These are phyloP conservation scores for Oxyruncus cristatus DNA, from an alignment of 2,113 vertebrate genomes.

Conservation along the genomic window DNA sequence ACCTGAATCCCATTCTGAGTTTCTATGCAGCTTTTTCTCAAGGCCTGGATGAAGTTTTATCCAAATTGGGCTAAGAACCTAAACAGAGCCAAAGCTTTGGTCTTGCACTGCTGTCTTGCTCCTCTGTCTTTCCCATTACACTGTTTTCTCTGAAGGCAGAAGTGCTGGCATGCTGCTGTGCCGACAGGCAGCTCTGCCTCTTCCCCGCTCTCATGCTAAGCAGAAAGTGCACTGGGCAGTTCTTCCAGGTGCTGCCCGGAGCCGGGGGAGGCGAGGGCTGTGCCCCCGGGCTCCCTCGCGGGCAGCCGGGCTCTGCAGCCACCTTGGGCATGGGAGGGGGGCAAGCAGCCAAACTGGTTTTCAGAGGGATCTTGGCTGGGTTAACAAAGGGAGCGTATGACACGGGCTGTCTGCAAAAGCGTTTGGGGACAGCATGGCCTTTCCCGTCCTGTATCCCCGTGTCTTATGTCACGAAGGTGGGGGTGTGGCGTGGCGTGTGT, in stretches of 20 bases:
- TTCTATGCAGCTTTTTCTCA: not conserved
- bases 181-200: not conserved
- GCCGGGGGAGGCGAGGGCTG: not conserved
- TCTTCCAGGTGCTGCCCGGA: conserved; percentile 36
- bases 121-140: not conserved
- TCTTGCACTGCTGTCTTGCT: not conserved
- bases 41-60: not conserved
- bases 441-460: not conserved
- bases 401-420: not conserved
- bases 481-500: not conserved
- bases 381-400: not conserved
- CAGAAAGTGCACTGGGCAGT: conserved; percentile 35
- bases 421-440: not conserved
- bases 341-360: not conserved
- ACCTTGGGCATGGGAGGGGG: not conserved
- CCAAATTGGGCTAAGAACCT: not conserved
- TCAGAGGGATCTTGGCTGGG: not conserved
- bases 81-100: not conserved
- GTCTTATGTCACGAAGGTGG: not conserved
- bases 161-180: not conserved
- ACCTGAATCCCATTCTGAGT: not conserved
- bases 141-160: not conserved
- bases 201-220: not conserved
- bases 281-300: not conserved
- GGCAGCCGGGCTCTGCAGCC: not conserved